Base-by-base conservation (phyloP, 2,113 vertebrate genomes). In the Pavo muticus region DNA sequence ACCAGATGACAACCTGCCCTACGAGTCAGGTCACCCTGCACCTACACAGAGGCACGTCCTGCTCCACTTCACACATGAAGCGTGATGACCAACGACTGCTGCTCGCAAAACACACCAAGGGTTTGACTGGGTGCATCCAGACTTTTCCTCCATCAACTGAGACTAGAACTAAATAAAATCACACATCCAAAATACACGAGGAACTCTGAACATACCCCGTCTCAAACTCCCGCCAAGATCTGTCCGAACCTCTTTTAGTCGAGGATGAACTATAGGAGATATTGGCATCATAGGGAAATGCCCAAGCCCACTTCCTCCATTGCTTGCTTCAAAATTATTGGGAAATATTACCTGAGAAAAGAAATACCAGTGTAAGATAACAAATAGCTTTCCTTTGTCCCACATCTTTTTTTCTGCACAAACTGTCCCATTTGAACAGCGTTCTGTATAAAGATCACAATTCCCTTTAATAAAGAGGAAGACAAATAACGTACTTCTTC, bases 201-300 rank as follows among this genome's bases (percentile, higher is more conserved):
- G 84, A 93, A 12, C 44, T 35, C 48, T 75, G 37, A 90, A 96
- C 96, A 13, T 95, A 98, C 98, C 99, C 94, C 98, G 98, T 78
- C 98, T 98, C n/a, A 98, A 96, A 80, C 95, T 98, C 37, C 98
- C 98, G 71, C 98, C 98, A 84, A 98, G 91, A 54, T 99, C 98
- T 3, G 98, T 98, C 35, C 99, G 98, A 96, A 99, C 99, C 97
- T 99, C 99, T 76, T 99, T 98, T n/a, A 99, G 98, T 44, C 99
- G 98, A 44, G 99, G 99, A 90, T 99, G 99, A 87, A 99, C 95
- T 90, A 99, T 98, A 13, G 99, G 99, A 76, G 99, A 99, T 14
- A 98, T 70, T 5, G 99, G 98, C 91, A 99, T 98, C 97, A 99
- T 97, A 4, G 99, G 99, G 52, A 99, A 98, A 91, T 99, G 99